Base-by-base conservation (phyloP, 2,113 vertebrate genomes). In the Ciconia maguari region DNA sequence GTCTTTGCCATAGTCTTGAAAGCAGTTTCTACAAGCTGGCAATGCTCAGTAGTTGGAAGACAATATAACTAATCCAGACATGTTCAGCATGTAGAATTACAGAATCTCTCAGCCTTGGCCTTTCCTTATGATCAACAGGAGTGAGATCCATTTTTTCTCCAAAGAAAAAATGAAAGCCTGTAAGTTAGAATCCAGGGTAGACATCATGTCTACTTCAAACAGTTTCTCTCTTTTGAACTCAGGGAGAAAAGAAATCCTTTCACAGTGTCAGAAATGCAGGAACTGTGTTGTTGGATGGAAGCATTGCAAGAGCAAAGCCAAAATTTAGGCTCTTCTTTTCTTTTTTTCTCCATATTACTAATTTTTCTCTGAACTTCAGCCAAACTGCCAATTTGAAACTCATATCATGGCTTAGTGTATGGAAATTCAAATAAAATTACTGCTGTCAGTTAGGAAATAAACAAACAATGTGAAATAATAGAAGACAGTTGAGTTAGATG, bases 11-110 rank as follows among this genome's bases (percentile, higher is more conserved):
- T 20, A 78, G 76, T 25, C 90, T 80, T 93, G 75, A 95, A 94
- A 90, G 51, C 51, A 90, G 34, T 71, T 93, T 82, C 82, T 83
- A 36, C 34, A 75, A 89, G 74, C 78, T 92, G 95, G 83, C 72
- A 87, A 10, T 48, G 36, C 34, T 64, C n/a, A 48, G 70, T 44
- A n/a, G 70, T 51, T 83, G 85, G 75, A 78, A 90, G 48, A 80
- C 68, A 85, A 70, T 30, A 55, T 41, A 96, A 93, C 83, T 87
- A 76, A 96, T 95, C 72, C 85, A 97, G 90, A 93, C 92, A 92
- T 16, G 87, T 91, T 95, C 90, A 94, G 49, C 84, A 70, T 41
- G 65, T 69, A 60, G 92, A 93, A 80, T 89, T 91, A 58, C 46
- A 80, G 82, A 81, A 61, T 84, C 57, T 85, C 49, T 82, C 48